A percentile compares a stretch with the other conserved stretches of the same genome.
These are phyloP conservation scores for Brachionus sp. DNA, from an alignment of 1,140 invertebrate genomes.

Conservation along the genomic window DNA sequence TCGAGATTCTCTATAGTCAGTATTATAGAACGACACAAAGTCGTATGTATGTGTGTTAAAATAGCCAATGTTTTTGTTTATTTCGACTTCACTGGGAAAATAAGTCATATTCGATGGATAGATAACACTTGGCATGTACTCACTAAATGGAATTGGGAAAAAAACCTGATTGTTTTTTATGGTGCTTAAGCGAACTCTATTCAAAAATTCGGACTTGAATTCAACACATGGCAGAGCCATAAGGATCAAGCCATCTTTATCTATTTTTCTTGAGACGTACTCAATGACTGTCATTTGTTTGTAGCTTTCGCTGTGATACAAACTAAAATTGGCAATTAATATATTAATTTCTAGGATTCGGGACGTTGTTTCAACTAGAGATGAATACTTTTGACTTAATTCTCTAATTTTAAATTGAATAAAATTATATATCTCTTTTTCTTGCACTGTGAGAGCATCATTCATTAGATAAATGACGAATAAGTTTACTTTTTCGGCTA, in stretches of 20 bases:
- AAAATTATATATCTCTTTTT: conserved; percentile 61
- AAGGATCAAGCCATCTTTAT: conserved; percentile 51
- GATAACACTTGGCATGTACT: conserved; percentile 56
- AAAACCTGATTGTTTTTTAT: conserved; percentile 61
- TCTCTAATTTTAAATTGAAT: conserved; percentile 19
- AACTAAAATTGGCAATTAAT: conserved; percentile 63
- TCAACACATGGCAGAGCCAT: conserved; percentile 61
- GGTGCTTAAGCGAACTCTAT: conserved; percentile 61
- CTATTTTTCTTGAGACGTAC: conserved; percentile 68
- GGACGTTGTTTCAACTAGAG: conserved; percentile 63
- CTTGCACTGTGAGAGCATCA: background rate
- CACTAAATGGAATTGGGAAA: conserved; percentile 58
- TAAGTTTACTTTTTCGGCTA: conserved; percentile 33
- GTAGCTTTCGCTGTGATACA: conserved; percentile 58
- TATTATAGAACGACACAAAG: conserved; percentile 74
- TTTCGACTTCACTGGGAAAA: conserved; percentile 65
- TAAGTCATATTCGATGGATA: conserved; percentile 52
- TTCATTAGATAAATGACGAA: conserved; percentile 26
- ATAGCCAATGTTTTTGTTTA: conserved; percentile 73
- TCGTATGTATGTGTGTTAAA: conserved; percentile 71
- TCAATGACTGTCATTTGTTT: conserved; percentile 69
- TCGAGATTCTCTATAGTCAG: conserved; percentile 71
- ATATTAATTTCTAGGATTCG: conserved; percentile 69
- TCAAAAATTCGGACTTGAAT: conserved; percentile 75
- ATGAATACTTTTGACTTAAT: conserved; percentile 24